Evolutionary conservation across 2,797 vertebrate species (phyloP).

Genomic region (Alosa sapidissima): DNA sequence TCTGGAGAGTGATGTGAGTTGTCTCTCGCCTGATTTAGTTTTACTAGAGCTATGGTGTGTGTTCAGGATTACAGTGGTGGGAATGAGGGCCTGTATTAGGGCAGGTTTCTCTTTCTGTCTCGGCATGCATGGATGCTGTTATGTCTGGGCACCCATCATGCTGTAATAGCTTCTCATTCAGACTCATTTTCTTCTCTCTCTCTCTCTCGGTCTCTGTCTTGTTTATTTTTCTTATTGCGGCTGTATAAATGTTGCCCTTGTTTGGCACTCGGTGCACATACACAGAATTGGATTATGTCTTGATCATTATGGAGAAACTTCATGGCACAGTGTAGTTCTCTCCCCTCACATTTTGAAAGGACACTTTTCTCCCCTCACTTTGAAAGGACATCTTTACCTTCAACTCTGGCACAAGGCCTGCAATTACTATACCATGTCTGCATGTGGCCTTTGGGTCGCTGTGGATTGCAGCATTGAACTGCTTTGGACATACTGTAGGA

Average conservation of each 20-base stretch:
- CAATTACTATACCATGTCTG: too few relatives aligned
- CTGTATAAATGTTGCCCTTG: not conserved
- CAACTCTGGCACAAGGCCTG: too few relatives aligned
- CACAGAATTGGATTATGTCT: not conserved
- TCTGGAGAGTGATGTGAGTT: too few relatives aligned
- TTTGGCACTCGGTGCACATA: not conserved
- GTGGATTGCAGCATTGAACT: too few relatives aligned
- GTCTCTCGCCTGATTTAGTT: slow-evolving; percentile 34
- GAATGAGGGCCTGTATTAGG: not conserved
- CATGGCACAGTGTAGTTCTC: too few relatives aligned
- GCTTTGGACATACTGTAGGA: not conserved
- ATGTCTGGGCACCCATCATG: too few relatives aligned
- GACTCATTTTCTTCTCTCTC: not conserved
- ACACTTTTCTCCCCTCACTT: too few relatives aligned
- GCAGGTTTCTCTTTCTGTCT: slow-evolving; percentile 43
- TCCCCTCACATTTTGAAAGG: too few relatives aligned
- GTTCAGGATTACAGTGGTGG: slow-evolving; percentile 48
- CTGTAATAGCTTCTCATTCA: not conserved
- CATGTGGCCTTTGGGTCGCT: too few relatives aligned
- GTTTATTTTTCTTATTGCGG: not conserved
- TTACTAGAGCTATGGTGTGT: slow-evolving; percentile 42
- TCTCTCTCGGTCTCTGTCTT: not conserved
- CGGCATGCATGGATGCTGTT: too few relatives aligned
- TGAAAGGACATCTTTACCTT: too few relatives aligned
- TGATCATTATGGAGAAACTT: not conserved